phyloP scores from a whole-genome alignment of 2,888 invertebrate species.

The Thecocarcelia acutangulata region DNA sequence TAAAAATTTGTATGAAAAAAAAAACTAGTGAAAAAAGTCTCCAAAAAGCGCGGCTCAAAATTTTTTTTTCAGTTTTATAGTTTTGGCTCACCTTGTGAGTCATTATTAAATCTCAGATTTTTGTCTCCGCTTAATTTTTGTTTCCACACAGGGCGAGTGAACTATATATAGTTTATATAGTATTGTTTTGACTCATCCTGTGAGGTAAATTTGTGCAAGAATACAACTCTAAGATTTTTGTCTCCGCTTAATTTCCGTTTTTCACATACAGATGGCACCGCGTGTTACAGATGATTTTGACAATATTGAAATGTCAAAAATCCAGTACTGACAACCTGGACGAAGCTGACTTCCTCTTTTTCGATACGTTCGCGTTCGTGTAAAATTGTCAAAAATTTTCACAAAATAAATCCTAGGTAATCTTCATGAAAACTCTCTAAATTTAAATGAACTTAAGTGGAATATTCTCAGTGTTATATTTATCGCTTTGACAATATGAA shows the following conservation, averaged over 20 bases:
- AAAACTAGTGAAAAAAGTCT: too few species aligned
- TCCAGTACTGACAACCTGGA: constrained; percentile 75
- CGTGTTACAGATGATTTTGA: constrained; percentile 62
- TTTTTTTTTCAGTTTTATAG: too few species aligned
- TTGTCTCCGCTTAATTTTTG: too few species aligned
- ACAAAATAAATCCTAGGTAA: constrained; percentile 81
- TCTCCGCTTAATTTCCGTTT: neutral
- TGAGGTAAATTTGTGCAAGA: neutral
- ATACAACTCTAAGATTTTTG: neutral
- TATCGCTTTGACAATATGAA: neutral
- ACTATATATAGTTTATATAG: too few species aligned
- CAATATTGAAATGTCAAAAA: constrained; percentile 61
- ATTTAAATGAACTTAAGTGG: constrained; percentile 66
- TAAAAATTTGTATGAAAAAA: too few species aligned
- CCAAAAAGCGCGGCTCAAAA: too few species aligned
- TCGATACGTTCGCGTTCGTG: constrained; percentile 81
- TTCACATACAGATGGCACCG: constrained; percentile 61
- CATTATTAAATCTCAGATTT: too few species aligned
- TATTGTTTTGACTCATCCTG: too few species aligned
- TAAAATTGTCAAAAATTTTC: constrained; percentile 80
- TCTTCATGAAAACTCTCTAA: constrained; percentile 74
- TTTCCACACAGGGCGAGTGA: too few species aligned
- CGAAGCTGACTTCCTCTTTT: constrained; percentile 81
- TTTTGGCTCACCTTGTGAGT: too few species aligned
- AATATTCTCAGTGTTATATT: constrained; percentile 58